phyloP scores from a whole-genome alignment of 2,113 vertebrate genomes.

The Coptodon bakossiorum region DNA sequence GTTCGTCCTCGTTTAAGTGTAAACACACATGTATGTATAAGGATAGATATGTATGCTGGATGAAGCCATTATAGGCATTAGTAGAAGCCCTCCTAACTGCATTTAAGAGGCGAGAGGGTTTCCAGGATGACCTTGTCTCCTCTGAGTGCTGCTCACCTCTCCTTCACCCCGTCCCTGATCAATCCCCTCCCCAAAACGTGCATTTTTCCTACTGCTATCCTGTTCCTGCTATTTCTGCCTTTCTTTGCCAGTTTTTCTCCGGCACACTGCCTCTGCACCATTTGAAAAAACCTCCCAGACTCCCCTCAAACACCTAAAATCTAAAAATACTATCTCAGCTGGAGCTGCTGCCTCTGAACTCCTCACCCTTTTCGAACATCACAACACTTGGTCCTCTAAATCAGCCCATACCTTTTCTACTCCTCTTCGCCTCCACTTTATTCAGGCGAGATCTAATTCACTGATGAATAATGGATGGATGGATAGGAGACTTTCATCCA shows the following conservation, averaged over 20 bases:
- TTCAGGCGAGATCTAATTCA: slow-evolving; percentile 71
- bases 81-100: not conserved
- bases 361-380: not conserved
- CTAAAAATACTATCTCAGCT: slow-evolving; percentile 16
- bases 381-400: slow-evolving; percentile 8
- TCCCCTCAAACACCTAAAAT: not conserved
- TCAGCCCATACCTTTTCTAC: not conserved
- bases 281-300: not conserved
- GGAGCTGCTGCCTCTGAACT: slow-evolving; percentile 27
- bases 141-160: slow-evolving; percentile 22
- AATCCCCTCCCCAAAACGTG: not conserved
- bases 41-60: not conserved
- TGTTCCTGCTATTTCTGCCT: not conserved
- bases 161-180: not conserved
- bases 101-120: not conserved
- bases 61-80: not conserved
- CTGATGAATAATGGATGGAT: slow-evolving; percentile 76
- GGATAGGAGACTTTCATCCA: slow-evolving; percentile 65
- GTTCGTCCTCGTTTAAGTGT: not conserved
- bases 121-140: slow-evolving; percentile 22
- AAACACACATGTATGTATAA: not conserved
- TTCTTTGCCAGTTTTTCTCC: not conserved
- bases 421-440: slow-evolving; percentile 24
- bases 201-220: not conserved
- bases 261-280: not conserved